phyloP scores from a whole-genome alignment of 2,888 invertebrate species.

The Macropis europaea region DNA sequence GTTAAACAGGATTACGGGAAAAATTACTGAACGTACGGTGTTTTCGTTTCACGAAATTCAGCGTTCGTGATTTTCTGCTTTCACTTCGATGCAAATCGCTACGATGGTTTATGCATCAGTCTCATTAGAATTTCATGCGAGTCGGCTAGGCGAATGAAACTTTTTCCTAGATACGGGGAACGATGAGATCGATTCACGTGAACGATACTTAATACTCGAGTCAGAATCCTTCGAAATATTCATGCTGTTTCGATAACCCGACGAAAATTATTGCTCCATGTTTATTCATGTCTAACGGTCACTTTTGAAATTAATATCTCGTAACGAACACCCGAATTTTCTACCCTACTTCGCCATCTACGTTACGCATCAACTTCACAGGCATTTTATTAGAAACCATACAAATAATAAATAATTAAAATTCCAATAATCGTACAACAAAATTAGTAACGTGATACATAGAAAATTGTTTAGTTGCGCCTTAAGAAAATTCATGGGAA shows the following conservation, averaged over 20 bases:
- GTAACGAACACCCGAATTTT: too few relatives aligned
- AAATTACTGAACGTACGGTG: not conserved
- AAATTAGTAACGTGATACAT: too few relatives aligned
- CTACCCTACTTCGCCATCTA: too few relatives aligned
- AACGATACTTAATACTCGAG: conserved; percentile 24
- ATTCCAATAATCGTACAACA: too few relatives aligned
- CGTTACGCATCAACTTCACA: too few relatives aligned
- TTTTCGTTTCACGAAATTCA: not conserved
- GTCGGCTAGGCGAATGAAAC: conserved; percentile 16
- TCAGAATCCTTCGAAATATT: conserved; percentile 28
- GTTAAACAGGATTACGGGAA: too few relatives aligned
- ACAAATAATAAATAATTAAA: too few relatives aligned
- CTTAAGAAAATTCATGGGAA: too few relatives aligned
- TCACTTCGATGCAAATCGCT: conserved; percentile 19
- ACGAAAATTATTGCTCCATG: not conserved
- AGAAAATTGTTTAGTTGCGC: too few relatives aligned
- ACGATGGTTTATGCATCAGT: conserved; percentile 17
- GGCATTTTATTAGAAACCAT: too few relatives aligned
- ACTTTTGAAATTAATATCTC: not conserved
- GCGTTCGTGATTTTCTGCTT: conserved; percentile 4
- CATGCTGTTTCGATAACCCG: conserved; percentile 1
- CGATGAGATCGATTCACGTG: conserved; percentile 18
- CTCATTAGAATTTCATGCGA: conserved; percentile 27
- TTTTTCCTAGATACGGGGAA: conserved; percentile 22
- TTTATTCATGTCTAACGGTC: not conserved